Evolutionary conservation across 23 tunicate species (phyloP), one percentile per base, ranked within the genome.

Genomic region (Botrylloides violaceus): DNA sequence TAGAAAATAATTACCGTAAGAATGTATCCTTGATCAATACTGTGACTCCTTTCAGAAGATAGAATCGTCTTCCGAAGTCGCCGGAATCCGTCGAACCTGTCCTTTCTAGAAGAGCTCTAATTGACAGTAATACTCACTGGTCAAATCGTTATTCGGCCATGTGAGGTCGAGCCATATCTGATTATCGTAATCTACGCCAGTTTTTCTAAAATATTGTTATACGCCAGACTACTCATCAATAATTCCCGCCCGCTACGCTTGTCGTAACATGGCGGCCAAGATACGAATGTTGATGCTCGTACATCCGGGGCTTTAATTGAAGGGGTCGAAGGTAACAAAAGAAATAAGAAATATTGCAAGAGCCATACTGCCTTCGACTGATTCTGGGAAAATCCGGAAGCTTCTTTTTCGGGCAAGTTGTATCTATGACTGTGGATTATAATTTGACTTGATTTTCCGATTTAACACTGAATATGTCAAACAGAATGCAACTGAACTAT

Each of bases 211-310:
- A 43, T 43, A 7, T 15, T 43, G 15, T 15, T 43, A 43, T 15
- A 15, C n/a, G 53, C 15, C 53, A 7, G 12, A 43, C 53, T 9
- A 15, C 53, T 43, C 15, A 43, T 15, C 15, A 43, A 43, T 43
- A 43, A 43, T 43, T 43, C 53, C 53, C 53, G 53, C 53, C 53
- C 53, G 53, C 53, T 43, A 43, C 53, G 15, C 53, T 43, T 43
- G 9, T 15, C 70, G 70, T 63, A 63, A 27, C 70, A 33, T 33
- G 35, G 70, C 33, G 35, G 64, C 64, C 19, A 22, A 26, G 70
- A 63, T 63, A 28, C 85, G 94, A 81, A 79, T 85, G 94, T 85
- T 85, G 94, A 81, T 85, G 78, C 81, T 83, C 79, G 47, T 31
- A 79, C 94, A 85, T 85, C 94, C 94, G 94, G 94, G 94, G 74